Conservation (phyloP, 2,797 vertebrate genomes). For the Acridotheres tristis region DNA sequence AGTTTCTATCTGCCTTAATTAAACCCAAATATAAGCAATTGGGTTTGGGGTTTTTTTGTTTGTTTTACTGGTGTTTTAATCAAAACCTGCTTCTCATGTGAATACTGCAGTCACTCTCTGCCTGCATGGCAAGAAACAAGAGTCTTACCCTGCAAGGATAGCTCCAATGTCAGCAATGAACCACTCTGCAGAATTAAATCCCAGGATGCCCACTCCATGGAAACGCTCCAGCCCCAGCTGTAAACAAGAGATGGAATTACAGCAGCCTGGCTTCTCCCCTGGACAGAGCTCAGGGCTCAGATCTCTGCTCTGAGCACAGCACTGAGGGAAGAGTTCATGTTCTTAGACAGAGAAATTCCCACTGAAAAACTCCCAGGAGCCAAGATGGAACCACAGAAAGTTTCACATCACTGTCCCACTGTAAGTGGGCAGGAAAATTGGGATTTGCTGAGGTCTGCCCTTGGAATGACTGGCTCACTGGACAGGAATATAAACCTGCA, state of each 20-base stretch:
- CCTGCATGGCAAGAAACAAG: neutral
- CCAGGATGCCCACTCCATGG: slow-evolving; percentile 91
- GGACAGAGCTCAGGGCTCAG: neutral
- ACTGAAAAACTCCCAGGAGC: neutral
- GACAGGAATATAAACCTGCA: neutral
- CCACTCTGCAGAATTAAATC: slow-evolving; percentile 93
- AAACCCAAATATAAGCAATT: neutral
- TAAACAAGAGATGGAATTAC: slow-evolving; percentile 23
- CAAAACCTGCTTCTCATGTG: neutral
- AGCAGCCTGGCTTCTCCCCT: neutral
- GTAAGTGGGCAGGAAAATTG: neutral
- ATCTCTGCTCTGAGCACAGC: neutral
- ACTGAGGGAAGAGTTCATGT: neutral
- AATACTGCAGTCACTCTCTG: neutral
- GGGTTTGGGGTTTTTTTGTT: rapidly evolving
- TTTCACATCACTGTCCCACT: neutral
- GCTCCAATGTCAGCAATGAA: slow-evolving; percentile 87
- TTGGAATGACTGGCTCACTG: neutral
- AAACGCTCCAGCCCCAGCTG: slow-evolving; percentile 91
- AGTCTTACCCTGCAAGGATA: slow-evolving; percentile 90
- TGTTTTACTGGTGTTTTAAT: neutral
- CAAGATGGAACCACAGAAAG: neutral
- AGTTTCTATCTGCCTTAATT: neutral
- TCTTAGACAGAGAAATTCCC: rapidly evolving
- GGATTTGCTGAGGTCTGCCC: neutral